A percentile compares a stretch with the other conserved stretches of the same genome.
Evolutionary conservation across 2,113 vertebrate genomes (phyloP).

Genomic region (Boleophthalmus pectinirostris): DNA sequence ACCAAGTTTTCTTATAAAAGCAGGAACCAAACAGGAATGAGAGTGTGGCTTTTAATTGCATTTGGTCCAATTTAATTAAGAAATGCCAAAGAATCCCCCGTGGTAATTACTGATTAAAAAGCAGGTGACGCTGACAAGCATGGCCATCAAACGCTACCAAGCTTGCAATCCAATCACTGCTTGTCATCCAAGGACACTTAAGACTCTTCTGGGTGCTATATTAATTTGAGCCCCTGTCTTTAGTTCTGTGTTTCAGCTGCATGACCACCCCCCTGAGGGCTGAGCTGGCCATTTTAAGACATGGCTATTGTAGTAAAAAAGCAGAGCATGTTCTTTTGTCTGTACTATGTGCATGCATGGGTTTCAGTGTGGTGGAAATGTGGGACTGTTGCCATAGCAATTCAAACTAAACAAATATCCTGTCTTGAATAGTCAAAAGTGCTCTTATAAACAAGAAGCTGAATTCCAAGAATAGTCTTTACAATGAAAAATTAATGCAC

Average conservation of each 20-base stretch:
- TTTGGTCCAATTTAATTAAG: slow-evolving; percentile 77
- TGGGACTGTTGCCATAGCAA: too few relatives aligned
- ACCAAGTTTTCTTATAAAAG: slow-evolving; percentile 64
- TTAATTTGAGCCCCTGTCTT: slow-evolving; percentile 65
- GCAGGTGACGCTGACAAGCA: slow-evolving; percentile 71
- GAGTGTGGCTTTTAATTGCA: slow-evolving; percentile 74
- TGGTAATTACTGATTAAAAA: slow-evolving; percentile 78
- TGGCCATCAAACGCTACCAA: slow-evolving; percentile 73
- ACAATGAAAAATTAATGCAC: too few relatives aligned
- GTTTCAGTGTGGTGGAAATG: too few relatives aligned
- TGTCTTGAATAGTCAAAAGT: too few relatives aligned
- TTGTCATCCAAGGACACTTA: slow-evolving; percentile 74
- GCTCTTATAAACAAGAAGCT: too few relatives aligned
- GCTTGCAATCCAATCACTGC: slow-evolving; percentile 74
- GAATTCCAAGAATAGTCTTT: too few relatives aligned
- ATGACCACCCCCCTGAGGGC: slow-evolving; percentile 35
- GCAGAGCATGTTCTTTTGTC: slow-evolving; percentile 17
- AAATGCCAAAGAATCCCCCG: slow-evolving; percentile 71
- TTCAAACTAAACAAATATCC: too few relatives aligned
- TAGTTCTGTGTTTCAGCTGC: slow-evolving; percentile 50
- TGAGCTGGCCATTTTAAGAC: slow-evolving; percentile 13
- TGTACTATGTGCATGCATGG: too few relatives aligned
- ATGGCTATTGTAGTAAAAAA: neutral
- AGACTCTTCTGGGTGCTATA: slow-evolving; percentile 69
- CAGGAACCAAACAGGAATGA: slow-evolving; percentile 67